Base-by-base conservation (phyloP, 2,888 invertebrate species). In the Tribolium freemani region DNA sequence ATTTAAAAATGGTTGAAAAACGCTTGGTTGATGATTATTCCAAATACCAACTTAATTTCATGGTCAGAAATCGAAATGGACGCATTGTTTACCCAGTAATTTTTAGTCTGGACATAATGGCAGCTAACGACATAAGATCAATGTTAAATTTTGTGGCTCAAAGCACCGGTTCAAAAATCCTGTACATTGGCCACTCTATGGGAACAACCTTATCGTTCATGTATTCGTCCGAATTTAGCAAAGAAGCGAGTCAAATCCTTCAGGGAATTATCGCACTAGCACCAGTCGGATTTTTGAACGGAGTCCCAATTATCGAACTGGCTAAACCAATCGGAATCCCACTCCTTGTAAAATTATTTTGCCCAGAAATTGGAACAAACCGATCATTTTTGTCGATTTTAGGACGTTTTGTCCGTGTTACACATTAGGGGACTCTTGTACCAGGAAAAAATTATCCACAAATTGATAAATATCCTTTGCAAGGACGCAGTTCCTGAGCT, bases 141-240 rank as follows among this genome's bases (percentile, higher is more conserved):
- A 20, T 45, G 26, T 2, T 61, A 21, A 13, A 61, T 21, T 61
- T 61, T 50, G 20, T 61, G n/a, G 1, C 21, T 3, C 20, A 61
- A n/a, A 8, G 1, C 3, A 61, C 61, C 21, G 10, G 21, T 0
- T 16, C 9, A 26, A 61, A 46, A 13, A 3, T 31, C 6, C 6
- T 61, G 2, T 45, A 45, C 46, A 10, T 61, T 3, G 61, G 21
- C 9, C 61, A 61, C 10, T 61, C 61, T 5, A 61, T 61, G 61
- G 61, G 48, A 5, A 26, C 48, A 4, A 61, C 61, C 20, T 16
- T 61, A 11, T 21, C 26, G 8, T 26, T 61, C 8, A 61, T 61
- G 61, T 61, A 21, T 48, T 13, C 48, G 8, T 48, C 48, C 5
- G 61, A 46, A 10, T 61, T 21, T 21, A 6, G 13, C 8, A 48